Evolutionary conservation across 2,888 invertebrate genomes (phyloP).

Genomic region (Bruchidius siliquastri): DNA sequence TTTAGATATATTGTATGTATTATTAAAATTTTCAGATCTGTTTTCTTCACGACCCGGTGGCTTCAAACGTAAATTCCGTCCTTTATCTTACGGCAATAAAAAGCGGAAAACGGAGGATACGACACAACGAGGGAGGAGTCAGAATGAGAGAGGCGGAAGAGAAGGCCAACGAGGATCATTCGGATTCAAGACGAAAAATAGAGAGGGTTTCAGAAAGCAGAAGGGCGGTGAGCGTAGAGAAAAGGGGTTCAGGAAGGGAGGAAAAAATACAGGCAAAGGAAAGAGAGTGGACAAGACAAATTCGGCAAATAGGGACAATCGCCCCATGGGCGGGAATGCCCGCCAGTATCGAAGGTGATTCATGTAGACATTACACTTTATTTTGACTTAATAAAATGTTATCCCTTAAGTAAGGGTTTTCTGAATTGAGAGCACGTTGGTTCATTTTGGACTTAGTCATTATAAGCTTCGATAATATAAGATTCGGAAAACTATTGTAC

Average conservation of each 20-base stretch:
- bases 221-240: conserved; percentile 3
- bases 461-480: too few relatives aligned
- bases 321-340: background rate
- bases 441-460: too few relatives aligned
- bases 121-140: conserved; percentile 5
- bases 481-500: too few relatives aligned
- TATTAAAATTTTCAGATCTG: conserved; percentile 27
- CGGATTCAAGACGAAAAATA: background rate
- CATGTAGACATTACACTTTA: background rate
- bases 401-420: too few relatives aligned
- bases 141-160: background rate
- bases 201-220: conserved; percentile 5
- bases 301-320: background rate
- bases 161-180: conserved; percentile 6
- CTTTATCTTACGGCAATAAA: conserved; percentile 30
- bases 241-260: background rate
- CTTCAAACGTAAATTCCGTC: conserved; percentile 17
- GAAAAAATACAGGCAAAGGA: background rate
- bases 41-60: conserved; percentile 26
- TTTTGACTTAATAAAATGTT: too few relatives aligned
- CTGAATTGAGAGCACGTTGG: too few relatives aligned
- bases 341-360: background rate
- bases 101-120: conserved; percentile 26
- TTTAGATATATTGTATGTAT: conserved; percentile 4
- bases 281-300: background rate